Conservation (phyloP, 2,888 invertebrate species). For the Ophion slaviceki region DNA sequence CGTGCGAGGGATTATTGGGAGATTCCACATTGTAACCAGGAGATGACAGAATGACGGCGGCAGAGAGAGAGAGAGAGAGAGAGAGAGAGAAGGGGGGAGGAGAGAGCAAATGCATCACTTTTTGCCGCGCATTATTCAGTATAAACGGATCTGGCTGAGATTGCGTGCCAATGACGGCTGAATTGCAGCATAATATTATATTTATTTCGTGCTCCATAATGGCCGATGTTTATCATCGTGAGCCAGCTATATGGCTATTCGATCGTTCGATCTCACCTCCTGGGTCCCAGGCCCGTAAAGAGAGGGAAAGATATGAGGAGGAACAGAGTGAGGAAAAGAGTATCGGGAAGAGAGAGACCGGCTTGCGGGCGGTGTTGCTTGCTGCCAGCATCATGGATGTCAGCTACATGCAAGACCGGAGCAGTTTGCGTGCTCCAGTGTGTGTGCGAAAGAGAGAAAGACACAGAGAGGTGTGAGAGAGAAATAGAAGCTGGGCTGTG, state of each 20-base stretch:
- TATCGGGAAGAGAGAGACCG: conserved; percentile 34
- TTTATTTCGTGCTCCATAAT: conserved; percentile 66
- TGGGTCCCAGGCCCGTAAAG: conserved; percentile 41
- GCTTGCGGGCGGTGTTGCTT: conserved; percentile 54
- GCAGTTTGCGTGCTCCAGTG: not conserved
- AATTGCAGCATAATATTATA: conserved; percentile 55
- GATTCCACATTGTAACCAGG: not conserved
- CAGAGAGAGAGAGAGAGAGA: not conserved
- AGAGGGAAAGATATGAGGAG: conserved; percentile 40
- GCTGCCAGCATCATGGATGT: conserved; percentile 42
- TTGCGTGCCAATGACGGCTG: conserved; percentile 51
- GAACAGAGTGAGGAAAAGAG: conserved; percentile 18
- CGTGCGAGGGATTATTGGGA: not conserved
- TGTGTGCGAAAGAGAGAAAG: conserved; percentile 42
- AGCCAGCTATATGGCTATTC: conserved; percentile 49
- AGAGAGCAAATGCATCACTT: conserved; percentile 16
- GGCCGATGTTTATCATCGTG: conserved; percentile 67
- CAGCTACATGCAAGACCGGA: conserved; percentile 35
- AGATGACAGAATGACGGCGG: conserved; percentile 9
- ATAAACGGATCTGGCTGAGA: conserved; percentile 37
- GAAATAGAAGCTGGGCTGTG: conserved; percentile 67
- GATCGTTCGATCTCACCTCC: conserved; percentile 62
- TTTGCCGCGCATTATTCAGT: conserved; percentile 32
- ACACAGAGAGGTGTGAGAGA: conserved; percentile 51
- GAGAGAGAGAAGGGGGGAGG: not conserved